These are phyloP conservation scores for Spermophilus dauricus DNA, from an alignment of 2,113 vertebrate genomes.

Conservation along the genomic window DNA sequence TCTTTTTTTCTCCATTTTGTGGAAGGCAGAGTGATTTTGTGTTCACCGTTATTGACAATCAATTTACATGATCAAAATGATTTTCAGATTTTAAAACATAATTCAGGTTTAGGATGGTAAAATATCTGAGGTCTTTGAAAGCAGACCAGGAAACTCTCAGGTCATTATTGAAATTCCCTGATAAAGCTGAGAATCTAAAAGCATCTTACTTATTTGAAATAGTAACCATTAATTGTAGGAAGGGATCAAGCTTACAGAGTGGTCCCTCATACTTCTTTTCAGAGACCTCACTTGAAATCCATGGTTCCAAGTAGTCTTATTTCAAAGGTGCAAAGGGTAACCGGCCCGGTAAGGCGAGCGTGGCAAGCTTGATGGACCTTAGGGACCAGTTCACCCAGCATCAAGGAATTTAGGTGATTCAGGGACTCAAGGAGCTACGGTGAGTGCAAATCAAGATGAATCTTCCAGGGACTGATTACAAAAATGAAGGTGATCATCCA, in stretches of 20 bases:
- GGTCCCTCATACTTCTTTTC: background rate
- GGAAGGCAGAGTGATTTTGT: background rate
- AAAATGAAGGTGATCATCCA: background rate
- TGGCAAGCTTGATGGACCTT: background rate
- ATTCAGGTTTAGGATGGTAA: background rate
- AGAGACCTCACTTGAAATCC: background rate
- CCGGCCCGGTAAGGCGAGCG: background rate
- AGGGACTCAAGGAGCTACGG: too few species aligned
- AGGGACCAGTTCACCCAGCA: background rate
- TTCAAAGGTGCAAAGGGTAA: background rate
- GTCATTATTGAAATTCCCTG: background rate
- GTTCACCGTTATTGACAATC: background rate
- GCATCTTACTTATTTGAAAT: background rate
- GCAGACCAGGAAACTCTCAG: background rate
- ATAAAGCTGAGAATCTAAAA: background rate
- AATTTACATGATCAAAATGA: background rate
- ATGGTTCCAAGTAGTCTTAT: background rate
- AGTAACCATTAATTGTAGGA: background rate
- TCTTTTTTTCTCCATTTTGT: background rate
- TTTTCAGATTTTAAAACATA: background rate
- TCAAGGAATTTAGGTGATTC: background rate
- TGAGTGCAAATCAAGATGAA: background rate
- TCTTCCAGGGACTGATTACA: background rate
- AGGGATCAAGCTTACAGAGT: background rate
- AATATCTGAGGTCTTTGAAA: background rate